Conservation (phyloP, 2,797 vertebrate genomes). For the Atherinosoma microstoma region DNA sequence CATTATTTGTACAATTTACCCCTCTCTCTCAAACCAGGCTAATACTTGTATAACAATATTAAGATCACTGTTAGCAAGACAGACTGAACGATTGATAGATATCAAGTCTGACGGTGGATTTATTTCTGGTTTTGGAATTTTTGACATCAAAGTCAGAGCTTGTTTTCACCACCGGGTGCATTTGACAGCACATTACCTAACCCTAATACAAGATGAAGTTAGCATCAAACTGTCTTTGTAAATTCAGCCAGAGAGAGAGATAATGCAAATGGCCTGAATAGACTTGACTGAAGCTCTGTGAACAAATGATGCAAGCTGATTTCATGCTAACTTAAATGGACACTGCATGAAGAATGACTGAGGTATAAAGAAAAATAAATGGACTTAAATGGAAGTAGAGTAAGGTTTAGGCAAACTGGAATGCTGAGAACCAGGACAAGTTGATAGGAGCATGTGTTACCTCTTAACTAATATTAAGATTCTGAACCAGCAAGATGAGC, state of each 20-base stretch:
- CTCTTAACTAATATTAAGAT: neutral
- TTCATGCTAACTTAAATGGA: neutral
- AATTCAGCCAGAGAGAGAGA: constrained; percentile 14
- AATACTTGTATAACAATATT: neutral
- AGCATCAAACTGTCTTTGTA: constrained; percentile 32
- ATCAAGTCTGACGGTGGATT: neutral
- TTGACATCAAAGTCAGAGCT: neutral
- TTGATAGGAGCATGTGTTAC: constrained; percentile 3
- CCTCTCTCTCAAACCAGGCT: neutral
- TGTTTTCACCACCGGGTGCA: constrained; percentile 12
- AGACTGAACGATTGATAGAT: constrained; percentile 11
- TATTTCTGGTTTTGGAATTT: neutral
- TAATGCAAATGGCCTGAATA: constrained; percentile 37
- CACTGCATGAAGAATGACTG: neutral
- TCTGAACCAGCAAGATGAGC: neutral
- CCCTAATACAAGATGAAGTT: constrained; percentile 18
- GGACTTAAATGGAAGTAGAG: neutral
- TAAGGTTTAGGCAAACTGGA: constrained; percentile 13
- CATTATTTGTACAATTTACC: neutral
- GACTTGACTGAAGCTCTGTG: constrained; percentile 14
- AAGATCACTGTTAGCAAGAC: neutral
- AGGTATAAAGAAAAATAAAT: too few species aligned
- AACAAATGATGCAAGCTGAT: neutral
- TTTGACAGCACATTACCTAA: constrained; percentile 18
- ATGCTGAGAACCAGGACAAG: constrained; percentile 6